phyloP scores from a whole-genome alignment of 1,140 invertebrate species.

The Bactericera cockerelli region DNA sequence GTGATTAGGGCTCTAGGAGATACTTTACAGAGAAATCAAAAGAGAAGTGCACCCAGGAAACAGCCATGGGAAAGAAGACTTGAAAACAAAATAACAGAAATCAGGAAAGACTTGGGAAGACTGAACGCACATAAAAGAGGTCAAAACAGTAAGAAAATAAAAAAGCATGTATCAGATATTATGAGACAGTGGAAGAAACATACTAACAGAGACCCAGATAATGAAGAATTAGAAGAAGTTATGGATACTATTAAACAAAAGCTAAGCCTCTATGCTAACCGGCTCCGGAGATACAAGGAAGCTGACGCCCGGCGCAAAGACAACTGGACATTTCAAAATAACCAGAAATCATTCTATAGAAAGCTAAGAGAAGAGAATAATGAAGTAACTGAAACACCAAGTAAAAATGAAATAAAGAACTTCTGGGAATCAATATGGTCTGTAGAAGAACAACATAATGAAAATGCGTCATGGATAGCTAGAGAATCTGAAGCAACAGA shows the following conservation, averaged over 20 bases:
- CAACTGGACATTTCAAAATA: neutral
- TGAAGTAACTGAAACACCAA: neutral
- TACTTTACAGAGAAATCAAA: too few species aligned
- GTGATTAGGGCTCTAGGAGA: too few species aligned
- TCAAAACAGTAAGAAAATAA: too few species aligned
- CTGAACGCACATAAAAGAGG: too few species aligned
- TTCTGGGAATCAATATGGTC: neutral
- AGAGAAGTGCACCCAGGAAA: too few species aligned
- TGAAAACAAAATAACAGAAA: too few species aligned
- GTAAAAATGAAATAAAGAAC: neutral
- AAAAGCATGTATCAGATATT: too few species aligned
- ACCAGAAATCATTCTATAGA: conserved; percentile 6
- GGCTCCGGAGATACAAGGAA: neutral
- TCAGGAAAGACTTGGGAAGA: too few species aligned
- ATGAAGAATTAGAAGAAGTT: neutral
- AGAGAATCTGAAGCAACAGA: neutral
- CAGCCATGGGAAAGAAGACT: too few species aligned
- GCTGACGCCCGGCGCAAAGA: neutral
- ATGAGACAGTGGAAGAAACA: too few species aligned
- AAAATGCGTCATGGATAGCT: neutral
- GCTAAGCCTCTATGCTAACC: neutral
- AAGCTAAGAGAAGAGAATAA: neutral
- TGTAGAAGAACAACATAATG: neutral
- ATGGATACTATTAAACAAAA: neutral
- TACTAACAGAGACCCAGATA: too few species aligned